These are phyloP conservation scores for Elaphurus davidianus DNA, from an alignment of 2,113 vertebrate genomes.

Conservation along the genomic window DNA sequence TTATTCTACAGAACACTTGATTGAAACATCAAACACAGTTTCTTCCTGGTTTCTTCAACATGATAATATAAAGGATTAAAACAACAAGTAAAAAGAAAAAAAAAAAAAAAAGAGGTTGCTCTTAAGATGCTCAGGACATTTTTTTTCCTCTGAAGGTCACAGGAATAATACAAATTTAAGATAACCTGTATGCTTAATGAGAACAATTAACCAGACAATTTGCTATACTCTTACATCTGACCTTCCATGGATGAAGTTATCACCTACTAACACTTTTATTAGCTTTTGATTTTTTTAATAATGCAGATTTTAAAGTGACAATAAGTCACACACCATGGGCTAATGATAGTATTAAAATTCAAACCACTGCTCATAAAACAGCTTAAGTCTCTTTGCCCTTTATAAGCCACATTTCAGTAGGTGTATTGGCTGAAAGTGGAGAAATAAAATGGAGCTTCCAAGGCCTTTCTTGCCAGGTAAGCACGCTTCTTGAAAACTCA, in stretches of 20 bases:
- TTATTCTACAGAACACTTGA: not conserved
- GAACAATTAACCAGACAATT: constrained; percentile 69
- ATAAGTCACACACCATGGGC: constrained; percentile 60
- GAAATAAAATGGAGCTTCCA: not conserved
- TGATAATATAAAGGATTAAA: not conserved
- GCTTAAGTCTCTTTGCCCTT: constrained; percentile 48
- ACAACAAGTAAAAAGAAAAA: not conserved
- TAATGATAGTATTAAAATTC: constrained; percentile 72
- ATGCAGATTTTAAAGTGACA: constrained; percentile 53
- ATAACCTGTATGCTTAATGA: constrained; percentile 56
- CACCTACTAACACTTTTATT: constrained; percentile 55
- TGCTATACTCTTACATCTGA: constrained; percentile 43
- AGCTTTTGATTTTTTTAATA: constrained; percentile 60
- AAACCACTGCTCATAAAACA: constrained; percentile 49
- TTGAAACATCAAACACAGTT: not conserved
- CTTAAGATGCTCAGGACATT: not conserved
- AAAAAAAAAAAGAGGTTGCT: not conserved
- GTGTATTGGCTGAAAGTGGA: not conserved
- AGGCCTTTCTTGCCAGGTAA: not conserved
- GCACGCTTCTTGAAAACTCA: not conserved
- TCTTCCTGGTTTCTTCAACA: not conserved
- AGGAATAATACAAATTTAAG: constrained; percentile 47
- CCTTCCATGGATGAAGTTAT: constrained; percentile 64
- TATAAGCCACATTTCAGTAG: constrained; percentile 28
- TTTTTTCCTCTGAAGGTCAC: constrained; percentile 57